Base-by-base conservation (phyloP, 2,888 invertebrate genomes). In the Brenthis daphne region DNA sequence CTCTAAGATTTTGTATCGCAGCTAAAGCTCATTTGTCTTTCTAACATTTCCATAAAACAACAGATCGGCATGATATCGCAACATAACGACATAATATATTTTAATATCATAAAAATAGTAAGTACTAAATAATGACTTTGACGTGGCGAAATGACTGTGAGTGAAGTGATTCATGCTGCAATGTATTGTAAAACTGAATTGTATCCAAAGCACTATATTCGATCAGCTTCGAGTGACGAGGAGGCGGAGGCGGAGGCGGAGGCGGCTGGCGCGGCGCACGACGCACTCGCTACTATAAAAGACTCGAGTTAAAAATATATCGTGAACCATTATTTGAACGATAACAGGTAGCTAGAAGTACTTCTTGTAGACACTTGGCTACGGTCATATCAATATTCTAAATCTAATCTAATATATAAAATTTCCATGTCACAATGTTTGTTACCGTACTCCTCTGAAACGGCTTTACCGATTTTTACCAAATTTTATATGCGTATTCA, bases 201-300 rank as follows among this genome's bases (percentile, higher is more conserved):
- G 29, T 60, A 50, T 60, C 50, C 29, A 29, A 60, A 33, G 50
- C 16, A 16, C 29, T 58, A 47, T 3, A 48, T 37, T 16, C 6
- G 48, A 67, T 70, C 70, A 67, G 70, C 65, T 70, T 58, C 43
- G 29, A 12, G 65, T 57, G 61, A 47, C 6, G 14, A 13, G 37
- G 37, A 8, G 37, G 37, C 37, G 29, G 29, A 29, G 50, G 61
- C 29, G 64, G 68, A 8, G 37, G 37, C 37, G 29, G 29, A 29
- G 50, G 61, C 29, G 64, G 68, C 56, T 56, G 67, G 50, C 57
- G 51, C 58, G 3, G 14, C 14, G 37, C 65, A 53, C 66, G 54
- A 58, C 37, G 20, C 70, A 14, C 72, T 14, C 72, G 54, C 65
- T 71, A 57, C 73, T 67, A 70, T 73, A 74, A 68, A 74, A 73